These are phyloP conservation scores for Ophion ventricosus DNA, from an alignment of 2,888 invertebrate genomes.

Conservation along the genomic window DNA sequence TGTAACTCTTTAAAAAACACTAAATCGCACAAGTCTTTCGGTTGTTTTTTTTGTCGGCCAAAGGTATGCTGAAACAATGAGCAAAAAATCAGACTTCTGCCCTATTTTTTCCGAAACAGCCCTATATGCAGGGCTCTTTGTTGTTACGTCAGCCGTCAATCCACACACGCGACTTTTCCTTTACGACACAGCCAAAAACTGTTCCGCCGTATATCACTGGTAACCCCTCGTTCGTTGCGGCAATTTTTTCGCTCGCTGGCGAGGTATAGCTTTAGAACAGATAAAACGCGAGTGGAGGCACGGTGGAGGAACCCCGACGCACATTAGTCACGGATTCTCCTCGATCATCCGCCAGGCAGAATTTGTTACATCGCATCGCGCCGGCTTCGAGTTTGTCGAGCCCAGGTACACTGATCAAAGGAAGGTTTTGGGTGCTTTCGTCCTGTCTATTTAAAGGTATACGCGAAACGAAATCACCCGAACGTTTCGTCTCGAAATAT, in stretches of 20 bases:
- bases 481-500: constrained; percentile 49
- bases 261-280: constrained; percentile 12
- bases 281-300: constrained; percentile 26
- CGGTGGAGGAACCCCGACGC: constrained; percentile 20
- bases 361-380: constrained; percentile 36
- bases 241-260: constrained; percentile 1
- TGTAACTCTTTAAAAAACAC: too few relatives aligned
- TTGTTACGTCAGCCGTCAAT: neutral
- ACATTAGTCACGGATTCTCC: constrained; percentile 59
- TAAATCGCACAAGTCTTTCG: too few relatives aligned
- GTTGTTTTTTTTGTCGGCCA: too few relatives aligned
- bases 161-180: neutral
- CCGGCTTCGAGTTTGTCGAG: constrained; percentile 38
- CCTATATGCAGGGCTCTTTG: neutral
- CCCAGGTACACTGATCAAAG: constrained; percentile 27
- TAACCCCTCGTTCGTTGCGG: constrained; percentile 5
- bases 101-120: neutral
- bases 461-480: constrained; percentile 52
- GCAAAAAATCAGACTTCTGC: too few relatives aligned
- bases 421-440: constrained; percentile 40
- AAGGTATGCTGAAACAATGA: too few relatives aligned
- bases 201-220: neutral
- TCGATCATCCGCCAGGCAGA: constrained; percentile 48
- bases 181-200: neutral
- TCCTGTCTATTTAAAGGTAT: constrained; percentile 8